phyloP scores from a whole-genome alignment of 2,797 vertebrate species.

The Crax fasciolata region DNA sequence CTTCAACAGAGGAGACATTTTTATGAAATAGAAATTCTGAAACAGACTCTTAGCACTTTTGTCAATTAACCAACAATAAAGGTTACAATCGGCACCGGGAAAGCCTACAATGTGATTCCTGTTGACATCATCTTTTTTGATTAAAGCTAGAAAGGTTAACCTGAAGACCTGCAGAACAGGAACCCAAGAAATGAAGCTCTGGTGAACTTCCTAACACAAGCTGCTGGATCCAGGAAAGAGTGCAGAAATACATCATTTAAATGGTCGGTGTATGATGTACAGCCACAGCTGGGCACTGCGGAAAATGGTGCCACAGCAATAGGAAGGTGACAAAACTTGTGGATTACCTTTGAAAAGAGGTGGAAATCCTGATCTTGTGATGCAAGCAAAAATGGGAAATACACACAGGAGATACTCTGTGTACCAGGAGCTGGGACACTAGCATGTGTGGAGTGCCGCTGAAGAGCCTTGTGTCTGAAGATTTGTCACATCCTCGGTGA shows the following conservation, averaged over 20 bases:
- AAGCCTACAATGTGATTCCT: constrained; percentile 17
- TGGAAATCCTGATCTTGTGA: background rate
- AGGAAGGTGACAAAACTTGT: background rate
- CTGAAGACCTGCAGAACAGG: constrained; percentile 9
- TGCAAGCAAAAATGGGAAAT: background rate
- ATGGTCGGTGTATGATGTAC: background rate
- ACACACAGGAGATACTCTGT: accelerated
- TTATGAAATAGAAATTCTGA: constrained; percentile 64
- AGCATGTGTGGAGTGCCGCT: background rate
- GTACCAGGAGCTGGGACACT: background rate
- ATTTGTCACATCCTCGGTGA: accelerated
- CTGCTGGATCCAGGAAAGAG: background rate
- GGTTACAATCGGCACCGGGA: background rate
- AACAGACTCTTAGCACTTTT: constrained; percentile 50
- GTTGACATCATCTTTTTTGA: constrained; percentile 34
- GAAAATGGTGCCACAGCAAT: background rate
- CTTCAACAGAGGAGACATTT: constrained; percentile 67
- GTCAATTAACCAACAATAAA: constrained; percentile 68
- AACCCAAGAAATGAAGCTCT: background rate
- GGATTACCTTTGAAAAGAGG: background rate
- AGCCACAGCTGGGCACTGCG: background rate
- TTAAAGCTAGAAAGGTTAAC: constrained; percentile 49
- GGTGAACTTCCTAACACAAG: background rate
- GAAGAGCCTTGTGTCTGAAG: background rate
- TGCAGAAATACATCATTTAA: background rate